These are phyloP conservation scores for Eilema griseolum DNA, from an alignment of 2,888 invertebrate genomes.

Conservation along the genomic window DNA sequence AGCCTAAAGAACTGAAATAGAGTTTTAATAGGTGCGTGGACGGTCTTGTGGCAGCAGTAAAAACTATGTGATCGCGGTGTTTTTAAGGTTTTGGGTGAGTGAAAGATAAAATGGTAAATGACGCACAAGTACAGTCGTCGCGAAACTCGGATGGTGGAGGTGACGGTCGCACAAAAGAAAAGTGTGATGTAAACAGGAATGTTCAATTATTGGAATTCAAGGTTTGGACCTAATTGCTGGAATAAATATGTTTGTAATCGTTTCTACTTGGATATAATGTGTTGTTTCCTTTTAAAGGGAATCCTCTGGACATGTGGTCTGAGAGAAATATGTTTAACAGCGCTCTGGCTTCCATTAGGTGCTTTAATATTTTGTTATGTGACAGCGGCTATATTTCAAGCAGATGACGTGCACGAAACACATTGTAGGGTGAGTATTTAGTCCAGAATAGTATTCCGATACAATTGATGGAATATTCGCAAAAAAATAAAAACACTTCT, in stretches of 20 bases:
- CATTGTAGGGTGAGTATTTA: constrained; percentile 94
- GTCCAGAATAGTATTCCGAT: constrained; percentile 1
- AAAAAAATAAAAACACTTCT: background rate
- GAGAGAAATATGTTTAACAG: constrained; percentile 93
- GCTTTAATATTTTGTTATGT: constrained; percentile 95
- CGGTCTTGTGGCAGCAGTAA: constrained; percentile 34
- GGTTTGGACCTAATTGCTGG: constrained; percentile 56
- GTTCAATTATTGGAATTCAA: constrained; percentile 77
- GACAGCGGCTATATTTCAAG: constrained; percentile 96
- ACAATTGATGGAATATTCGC: background rate
- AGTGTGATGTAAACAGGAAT: constrained; percentile 67
- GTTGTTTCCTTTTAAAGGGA: constrained; percentile 66
- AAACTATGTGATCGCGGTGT: constrained; percentile 68
- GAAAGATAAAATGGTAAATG: constrained; percentile 82
- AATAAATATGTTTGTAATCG: constrained; percentile 26
- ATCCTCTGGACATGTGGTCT: constrained; percentile 92
- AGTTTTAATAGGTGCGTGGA: constrained; percentile 33
- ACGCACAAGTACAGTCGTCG: constrained; percentile 81
- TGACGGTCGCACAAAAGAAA: constrained; percentile 70
- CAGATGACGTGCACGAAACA: constrained; percentile 97
- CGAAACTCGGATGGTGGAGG: constrained; percentile 74
- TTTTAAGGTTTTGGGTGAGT: constrained; percentile 63
- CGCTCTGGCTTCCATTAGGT: constrained; percentile 94
- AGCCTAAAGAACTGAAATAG: constrained; percentile 35
- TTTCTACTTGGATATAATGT: constrained; percentile 23